Percentiles rank a stretch among this genome's conserved stretches.
Conservation (phyloP, 2,888 invertebrate genomes). For the Polymixis flavicincta region DNA sequence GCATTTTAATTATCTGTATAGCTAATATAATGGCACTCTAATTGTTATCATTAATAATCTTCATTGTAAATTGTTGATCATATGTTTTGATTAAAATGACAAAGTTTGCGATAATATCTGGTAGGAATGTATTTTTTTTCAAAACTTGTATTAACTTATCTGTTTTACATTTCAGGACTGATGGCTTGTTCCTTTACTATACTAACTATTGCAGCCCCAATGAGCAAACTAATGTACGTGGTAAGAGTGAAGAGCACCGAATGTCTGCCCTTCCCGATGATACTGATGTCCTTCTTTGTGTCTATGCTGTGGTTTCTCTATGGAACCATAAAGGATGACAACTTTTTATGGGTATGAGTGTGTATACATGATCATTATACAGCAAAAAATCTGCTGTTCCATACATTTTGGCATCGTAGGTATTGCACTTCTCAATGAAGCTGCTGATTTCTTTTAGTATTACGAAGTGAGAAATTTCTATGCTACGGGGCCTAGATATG, state of each 20-base stretch:
- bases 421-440: no score
- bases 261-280: constrained; percentile 96
- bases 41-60: constrained; percentile 17
- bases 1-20: constrained; percentile 57
- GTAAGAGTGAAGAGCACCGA: constrained; percentile 95
- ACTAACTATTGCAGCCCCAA: constrained; percentile 95
- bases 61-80: constrained; percentile 6
- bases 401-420: no score
- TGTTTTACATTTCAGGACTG: constrained; percentile 83
- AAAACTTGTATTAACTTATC: not conserved
- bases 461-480: no score
- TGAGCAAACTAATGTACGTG: constrained; percentile 95
- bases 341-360: constrained; percentile 95
- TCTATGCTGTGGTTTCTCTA: constrained; percentile 96
- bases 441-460: no score
- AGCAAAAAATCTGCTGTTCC: no score
- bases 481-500: no score
- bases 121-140: not conserved
- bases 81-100: not conserved
- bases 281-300: constrained; percentile 95
- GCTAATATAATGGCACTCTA: constrained; percentile 6
- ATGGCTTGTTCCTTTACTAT: constrained; percentile 94
- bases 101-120: not conserved
- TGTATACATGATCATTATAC: no score
- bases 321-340: constrained; percentile 94